phyloP scores from a whole-genome alignment of 2,797 vertebrate species.

The Pangasius sanitwongsei region DNA sequence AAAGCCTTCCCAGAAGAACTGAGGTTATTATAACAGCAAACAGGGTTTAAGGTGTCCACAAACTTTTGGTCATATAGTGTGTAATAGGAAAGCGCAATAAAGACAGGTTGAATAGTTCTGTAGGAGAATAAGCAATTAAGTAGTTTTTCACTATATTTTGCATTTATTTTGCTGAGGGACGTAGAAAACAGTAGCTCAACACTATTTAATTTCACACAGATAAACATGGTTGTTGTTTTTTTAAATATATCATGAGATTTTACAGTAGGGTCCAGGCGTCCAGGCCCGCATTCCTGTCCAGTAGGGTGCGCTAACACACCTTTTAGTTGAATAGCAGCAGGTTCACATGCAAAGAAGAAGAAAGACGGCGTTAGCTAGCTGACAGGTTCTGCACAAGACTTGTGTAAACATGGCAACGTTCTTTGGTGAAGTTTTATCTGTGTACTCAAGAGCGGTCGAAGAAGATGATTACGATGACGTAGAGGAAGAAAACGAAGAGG shows the following conservation, averaged over 20 bases:
- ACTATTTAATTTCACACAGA: not conserved
- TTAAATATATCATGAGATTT: not conserved
- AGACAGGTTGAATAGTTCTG: too few species aligned
- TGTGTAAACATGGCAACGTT: constrained; percentile 83
- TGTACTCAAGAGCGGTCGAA: constrained; percentile 84
- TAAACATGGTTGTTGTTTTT: not conserved
- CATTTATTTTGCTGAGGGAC: not conserved
- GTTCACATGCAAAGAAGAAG: not conserved
- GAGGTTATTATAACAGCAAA: too few species aligned
- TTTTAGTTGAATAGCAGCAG: not conserved
- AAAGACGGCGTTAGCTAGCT: not conserved
- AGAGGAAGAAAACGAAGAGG: constrained; percentile 76
- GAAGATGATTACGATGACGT: constrained; percentile 82
- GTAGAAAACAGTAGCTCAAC: not conserved
- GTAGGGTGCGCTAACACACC: not conserved
- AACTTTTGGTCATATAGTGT: not conserved
- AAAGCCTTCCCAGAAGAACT: too few species aligned
- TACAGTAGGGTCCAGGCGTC: not conserved
- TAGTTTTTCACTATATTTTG: not conserved
- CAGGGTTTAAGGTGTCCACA: too few species aligned
- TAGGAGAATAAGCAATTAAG: not conserved
- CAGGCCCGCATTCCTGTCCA: not conserved
- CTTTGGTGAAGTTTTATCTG: constrained; percentile 90
- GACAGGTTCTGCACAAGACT: not conserved
- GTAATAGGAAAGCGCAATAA: too few species aligned